These are phyloP conservation scores for Cheirogaleus medius DNA, from an alignment of 2,113 vertebrate genomes.

Conservation along the genomic window DNA sequence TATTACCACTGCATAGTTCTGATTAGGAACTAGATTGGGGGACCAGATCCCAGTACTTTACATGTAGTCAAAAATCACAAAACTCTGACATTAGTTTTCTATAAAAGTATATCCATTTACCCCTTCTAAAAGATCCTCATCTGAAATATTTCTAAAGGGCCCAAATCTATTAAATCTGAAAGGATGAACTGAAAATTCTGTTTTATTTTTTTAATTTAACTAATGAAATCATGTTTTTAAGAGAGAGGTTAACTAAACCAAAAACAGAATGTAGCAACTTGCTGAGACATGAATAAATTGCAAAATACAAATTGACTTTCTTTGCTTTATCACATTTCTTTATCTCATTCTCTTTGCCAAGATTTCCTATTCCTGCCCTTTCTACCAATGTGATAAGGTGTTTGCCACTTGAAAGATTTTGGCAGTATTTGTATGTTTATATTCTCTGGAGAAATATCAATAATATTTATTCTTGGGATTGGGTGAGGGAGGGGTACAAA, in stretches of 20 bases:
- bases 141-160: background rate
- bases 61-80: background rate
- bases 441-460: background rate
- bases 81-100: background rate
- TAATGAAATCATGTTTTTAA: background rate
- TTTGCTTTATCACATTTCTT: conserved; percentile 33
- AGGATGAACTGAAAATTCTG: background rate
- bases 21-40: background rate
- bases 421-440: background rate
- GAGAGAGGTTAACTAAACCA: background rate
- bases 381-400: background rate
- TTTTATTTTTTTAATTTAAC: conserved; percentile 36
- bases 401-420: conserved; percentile 19
- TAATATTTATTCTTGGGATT: background rate
- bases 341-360: background rate
- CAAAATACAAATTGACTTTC: background rate
- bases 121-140: background rate
- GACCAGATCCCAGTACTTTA: background rate
- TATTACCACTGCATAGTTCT: background rate
- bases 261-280: background rate
- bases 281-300: background rate
- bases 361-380: background rate
- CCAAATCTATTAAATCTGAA: conserved; percentile 40
- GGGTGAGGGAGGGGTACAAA: background rate
- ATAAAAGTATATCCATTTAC: background rate